These are phyloP conservation scores for Brienomyrus longianalis DNA, from an alignment of 2,113 vertebrate species.

Conservation along the genomic window DNA sequence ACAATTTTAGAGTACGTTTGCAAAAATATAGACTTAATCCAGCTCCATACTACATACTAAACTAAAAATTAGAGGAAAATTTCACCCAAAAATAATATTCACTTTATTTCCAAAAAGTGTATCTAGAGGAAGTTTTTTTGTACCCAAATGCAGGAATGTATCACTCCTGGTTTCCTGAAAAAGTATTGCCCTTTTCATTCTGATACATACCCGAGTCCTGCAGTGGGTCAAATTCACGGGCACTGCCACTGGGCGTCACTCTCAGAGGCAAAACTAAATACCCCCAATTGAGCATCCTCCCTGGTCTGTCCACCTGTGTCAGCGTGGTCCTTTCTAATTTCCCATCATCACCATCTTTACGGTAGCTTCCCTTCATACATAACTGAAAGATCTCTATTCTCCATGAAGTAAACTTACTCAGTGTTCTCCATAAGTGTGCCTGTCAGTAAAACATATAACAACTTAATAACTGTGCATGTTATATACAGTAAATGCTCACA, in stretches of 20 bases:
- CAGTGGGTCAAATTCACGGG: not conserved
- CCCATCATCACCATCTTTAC: not conserved
- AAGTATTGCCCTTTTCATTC: not conserved
- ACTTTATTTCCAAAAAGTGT: not conserved
- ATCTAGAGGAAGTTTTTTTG: not conserved
- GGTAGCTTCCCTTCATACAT: not conserved
- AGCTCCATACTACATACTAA: not conserved
- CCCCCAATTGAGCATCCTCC: not conserved
- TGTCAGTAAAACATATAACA: not conserved
- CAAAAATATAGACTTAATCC: not conserved
- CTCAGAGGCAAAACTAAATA: not conserved
- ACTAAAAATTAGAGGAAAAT: not conserved
- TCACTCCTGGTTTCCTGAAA: not conserved
- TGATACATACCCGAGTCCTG: not conserved
- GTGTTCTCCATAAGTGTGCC: not conserved
- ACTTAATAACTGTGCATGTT: not conserved
- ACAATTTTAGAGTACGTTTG: not conserved
- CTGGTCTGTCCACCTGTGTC: not conserved
- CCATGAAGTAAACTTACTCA: not conserved
- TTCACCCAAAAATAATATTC: not conserved
- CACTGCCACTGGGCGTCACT: not conserved
- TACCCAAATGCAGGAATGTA: not conserved
- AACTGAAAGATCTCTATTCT: not conserved
- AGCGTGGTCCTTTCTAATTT: not conserved
- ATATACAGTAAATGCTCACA: not conserved